A percentile compares a stretch with the other conserved stretches of the same genome.
Conservation (phyloP, 2,797 vertebrate species). For the Artibeus lituratus region DNA sequence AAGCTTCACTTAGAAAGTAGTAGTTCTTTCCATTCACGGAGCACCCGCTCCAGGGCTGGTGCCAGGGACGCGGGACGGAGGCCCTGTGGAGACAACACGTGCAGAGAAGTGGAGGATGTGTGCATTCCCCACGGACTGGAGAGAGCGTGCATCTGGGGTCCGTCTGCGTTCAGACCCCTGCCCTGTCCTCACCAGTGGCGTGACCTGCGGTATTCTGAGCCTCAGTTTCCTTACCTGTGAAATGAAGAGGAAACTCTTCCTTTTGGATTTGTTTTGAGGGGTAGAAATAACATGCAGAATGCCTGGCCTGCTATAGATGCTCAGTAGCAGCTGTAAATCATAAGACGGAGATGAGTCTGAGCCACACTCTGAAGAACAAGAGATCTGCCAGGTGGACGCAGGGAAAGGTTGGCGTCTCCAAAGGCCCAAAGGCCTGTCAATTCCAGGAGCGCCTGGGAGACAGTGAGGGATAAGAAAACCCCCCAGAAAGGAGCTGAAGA, state of each 20-base stretch:
- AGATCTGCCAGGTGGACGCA: background rate
- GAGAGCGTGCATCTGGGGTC: background rate
- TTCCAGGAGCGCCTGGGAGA: background rate
- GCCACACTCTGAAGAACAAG: background rate
- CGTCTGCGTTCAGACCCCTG: background rate
- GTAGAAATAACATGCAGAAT: background rate
- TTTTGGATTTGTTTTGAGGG: background rate
- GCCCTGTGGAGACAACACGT: background rate
- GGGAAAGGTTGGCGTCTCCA: background rate
- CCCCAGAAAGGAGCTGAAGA: background rate
- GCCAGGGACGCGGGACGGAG: background rate
- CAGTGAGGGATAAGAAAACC: background rate
- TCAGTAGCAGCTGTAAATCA: fast-evolving
- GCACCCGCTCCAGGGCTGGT: background rate
- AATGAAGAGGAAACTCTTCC: background rate
- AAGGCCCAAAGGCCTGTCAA: background rate
- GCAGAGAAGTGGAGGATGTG: background rate
- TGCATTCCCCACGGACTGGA: background rate
- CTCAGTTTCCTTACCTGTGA: background rate
- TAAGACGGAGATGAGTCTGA: background rate
- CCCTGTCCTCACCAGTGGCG: background rate
- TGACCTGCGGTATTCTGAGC: background rate
- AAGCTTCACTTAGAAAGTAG: background rate
- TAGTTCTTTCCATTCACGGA: background rate
- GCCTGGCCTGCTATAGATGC: background rate